phyloP scores from a whole-genome alignment of 2,113 vertebrate genomes.

The Leptodactylus fuscus region DNA sequence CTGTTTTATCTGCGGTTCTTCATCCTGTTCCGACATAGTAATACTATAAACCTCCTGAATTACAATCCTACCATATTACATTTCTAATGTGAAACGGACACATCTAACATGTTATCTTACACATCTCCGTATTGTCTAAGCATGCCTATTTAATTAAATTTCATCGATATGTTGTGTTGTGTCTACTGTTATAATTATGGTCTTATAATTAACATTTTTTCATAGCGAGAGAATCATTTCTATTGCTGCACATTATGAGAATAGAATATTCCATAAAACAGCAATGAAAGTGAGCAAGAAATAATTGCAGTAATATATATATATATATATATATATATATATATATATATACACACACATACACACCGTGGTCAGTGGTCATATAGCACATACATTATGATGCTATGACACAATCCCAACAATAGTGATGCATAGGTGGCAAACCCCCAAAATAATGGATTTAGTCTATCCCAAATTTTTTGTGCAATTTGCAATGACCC shows the following conservation, averaged over 20 bases:
- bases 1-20: too few species aligned
- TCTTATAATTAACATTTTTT: background rate
- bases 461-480: too few species aligned
- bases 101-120: background rate
- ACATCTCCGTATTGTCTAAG: background rate
- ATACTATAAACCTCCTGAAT: background rate
- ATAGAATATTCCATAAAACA: background rate
- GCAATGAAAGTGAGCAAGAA: slow-evolving; percentile 55
- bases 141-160: background rate
- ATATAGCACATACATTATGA: too few species aligned
- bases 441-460: too few species aligned
- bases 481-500: too few species aligned
- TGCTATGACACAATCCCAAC: too few species aligned
- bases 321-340: too few species aligned
- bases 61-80: background rate
- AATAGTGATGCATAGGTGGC: too few species aligned
- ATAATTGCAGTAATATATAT: too few species aligned
- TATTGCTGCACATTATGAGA: background rate
- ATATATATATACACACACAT: too few species aligned
- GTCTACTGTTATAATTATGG: background rate
- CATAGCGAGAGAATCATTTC: background rate
- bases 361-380: too few species aligned
- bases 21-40: background rate
- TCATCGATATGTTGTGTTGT: background rate
- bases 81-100: background rate